Conservation (phyloP, 2,113 vertebrate species). For the Himantopus leucocephalus region DNA sequence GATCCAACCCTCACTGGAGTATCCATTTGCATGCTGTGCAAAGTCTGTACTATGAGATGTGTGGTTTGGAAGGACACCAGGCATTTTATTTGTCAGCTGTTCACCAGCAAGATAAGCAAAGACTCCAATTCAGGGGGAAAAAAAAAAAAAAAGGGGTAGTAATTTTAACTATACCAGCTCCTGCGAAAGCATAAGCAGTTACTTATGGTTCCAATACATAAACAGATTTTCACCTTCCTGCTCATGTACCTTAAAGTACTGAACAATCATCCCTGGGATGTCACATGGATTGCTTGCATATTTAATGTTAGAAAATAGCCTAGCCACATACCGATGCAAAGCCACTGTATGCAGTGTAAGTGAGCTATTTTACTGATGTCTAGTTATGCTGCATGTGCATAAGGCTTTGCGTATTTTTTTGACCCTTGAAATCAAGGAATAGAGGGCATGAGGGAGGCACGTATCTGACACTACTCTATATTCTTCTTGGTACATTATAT, state of each 20-base stretch:
- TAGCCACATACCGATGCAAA: not conserved
- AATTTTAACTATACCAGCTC: not conserved
- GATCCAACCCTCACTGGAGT: rapidly evolving
- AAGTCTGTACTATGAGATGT: not conserved
- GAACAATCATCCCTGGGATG: not conserved
- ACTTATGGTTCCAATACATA: not conserved
- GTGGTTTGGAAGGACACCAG: not conserved
- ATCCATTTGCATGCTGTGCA: not conserved
- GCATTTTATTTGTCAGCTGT: not conserved
- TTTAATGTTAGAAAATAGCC: not conserved
- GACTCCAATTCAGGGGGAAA: rapidly evolving
- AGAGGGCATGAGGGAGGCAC: not conserved
- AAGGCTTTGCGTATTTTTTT: not conserved
- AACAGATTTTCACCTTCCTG: not conserved
- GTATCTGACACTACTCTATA: not conserved
- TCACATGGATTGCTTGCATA: not conserved
- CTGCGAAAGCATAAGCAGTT: not conserved
- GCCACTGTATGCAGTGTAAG: not conserved
- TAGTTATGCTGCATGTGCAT: not conserved
- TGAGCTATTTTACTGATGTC: not conserved
- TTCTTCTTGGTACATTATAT: not conserved
- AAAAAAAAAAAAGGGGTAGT: no score
- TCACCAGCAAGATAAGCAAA: not conserved
- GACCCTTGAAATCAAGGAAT: not conserved
- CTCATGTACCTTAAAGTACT: not conserved